Base-by-base conservation (phyloP, 1,140 invertebrate species). In the Pomacea maculata region DNA sequence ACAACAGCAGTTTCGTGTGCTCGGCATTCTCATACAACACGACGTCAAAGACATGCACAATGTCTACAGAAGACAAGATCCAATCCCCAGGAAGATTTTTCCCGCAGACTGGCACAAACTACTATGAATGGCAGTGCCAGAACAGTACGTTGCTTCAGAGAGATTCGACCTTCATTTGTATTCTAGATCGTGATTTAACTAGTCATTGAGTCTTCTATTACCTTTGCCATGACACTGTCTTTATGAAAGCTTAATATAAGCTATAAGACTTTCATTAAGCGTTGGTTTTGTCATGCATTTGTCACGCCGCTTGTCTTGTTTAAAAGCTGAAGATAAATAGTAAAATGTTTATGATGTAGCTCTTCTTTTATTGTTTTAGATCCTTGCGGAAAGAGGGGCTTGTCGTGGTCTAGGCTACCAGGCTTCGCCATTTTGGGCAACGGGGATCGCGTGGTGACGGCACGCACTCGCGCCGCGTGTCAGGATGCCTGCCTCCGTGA, bases 61-160 rank as follows among this genome's bases (percentile, higher is more conserved):
- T 87, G 52, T 80, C 75, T 74, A 34, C 52, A 34, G 45, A 76
- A 67, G 83, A 86, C 81, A 79, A 80, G 55, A 34, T 55, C 14
- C 34, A 81, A 79, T 61, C 70, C 21, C 45, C 71, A n/a, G 29
- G 34, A 52, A 80, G 65, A n/a, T 64, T 57, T 70, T 64, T 74
- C 19, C 10, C 21, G 25, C 67, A 70, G 15, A 52, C 77, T 9
- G 63, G 57, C 21, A 52, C 68, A 11, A 64, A 67, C 12, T 82
- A 86, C 29, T 75, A 75, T 71, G 82, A 86, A 81, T 88, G 87
- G 87, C 80, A 83, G 29, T 88, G 87, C 84, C 68, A 83, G 25
- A 87, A 88, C 78, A 83, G 87, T 88, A 79, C 83, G 85, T 61
- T 14, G 57, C 15, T 61, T 61, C 57, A 11, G 57, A 61, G 57